Evolutionary conservation across 1,140 invertebrate genomes (phyloP), one percentile per base, ranked within the genome.

Genomic region (Drosophila kanapiae): DNA sequence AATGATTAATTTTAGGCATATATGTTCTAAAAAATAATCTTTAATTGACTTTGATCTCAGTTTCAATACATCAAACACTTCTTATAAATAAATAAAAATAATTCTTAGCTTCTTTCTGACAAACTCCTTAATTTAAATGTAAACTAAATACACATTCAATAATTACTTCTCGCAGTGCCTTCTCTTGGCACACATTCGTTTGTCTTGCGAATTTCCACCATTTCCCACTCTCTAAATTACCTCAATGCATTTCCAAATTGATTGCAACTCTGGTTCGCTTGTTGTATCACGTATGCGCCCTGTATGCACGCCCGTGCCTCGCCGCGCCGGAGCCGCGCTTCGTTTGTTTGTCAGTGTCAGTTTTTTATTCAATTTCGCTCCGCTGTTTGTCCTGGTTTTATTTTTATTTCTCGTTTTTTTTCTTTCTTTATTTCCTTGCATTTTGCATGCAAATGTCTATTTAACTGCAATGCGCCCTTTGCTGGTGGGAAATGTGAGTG

Each of bases 361-460:
- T 64, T 61, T 82, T 80, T 90, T 90, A 90, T 90, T 88, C 84
- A 88, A 90, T 90, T 90, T 70, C 49, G 70, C 48, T 78, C 61
- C 56, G 74, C 77, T 84, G 84, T 90, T 88, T 88, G 85, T 88
- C 81, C 85, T 82, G 70, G 75, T 88, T 88, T 49, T 49, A 49
- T 29, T 49, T 31, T 31, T 23, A 23, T 23, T 23, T 23, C 23
- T 23, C 23, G 7, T 86, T 68, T 56, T 67, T 58, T 79, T 64
- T 43, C 61, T 27, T 74, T 79, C 61, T 81, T 80, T 74, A 29
- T 79, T 60, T 13, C 16, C 78, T 68, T 69, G 74, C 71, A 87
- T 84, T 74, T 88, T 79, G 85, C 85, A 88, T 88, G 85, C 85
- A 90, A 88, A 72, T 90, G 85, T 88, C 85, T 88, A 90, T 88